Evolutionary conservation across 30 jellyfish, hydroid and myxozoan genomes (phyloP).

Genomic region (Haliclystus octoradiatus): DNA sequence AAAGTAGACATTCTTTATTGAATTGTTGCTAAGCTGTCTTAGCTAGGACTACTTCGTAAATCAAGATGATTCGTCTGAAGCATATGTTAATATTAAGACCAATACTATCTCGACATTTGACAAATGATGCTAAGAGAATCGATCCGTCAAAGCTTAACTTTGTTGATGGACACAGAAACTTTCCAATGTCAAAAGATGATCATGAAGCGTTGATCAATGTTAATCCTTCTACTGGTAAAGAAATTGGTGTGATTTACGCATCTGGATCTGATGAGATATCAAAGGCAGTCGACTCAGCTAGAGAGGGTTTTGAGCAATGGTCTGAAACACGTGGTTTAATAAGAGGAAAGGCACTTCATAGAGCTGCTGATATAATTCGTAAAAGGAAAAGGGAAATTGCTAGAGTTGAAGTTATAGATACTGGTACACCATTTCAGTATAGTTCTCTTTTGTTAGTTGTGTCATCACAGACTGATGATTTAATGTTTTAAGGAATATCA

Average conservation of each 20-base stretch:
- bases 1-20: too few relatives aligned
- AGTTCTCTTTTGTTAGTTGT: not conserved
- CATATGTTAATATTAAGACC: too few relatives aligned
- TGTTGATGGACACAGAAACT: conserved; percentile 52
- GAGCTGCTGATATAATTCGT: conserved; percentile 53
- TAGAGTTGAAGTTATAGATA: conserved; percentile 67
- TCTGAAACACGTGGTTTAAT: conserved; percentile 38
- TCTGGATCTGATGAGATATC: conserved; percentile 64
- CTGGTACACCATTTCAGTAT: conserved; percentile 36
- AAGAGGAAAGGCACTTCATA: conserved; percentile 38
- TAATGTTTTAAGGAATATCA: too few relatives aligned
- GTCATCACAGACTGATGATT: not conserved
- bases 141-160: conserved; percentile 23
- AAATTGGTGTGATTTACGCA: conserved; percentile 41
- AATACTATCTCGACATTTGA: too few relatives aligned
- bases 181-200: conserved; percentile 27
- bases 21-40: too few relatives aligned
- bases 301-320: conserved; percentile 68
- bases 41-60: too few relatives aligned
- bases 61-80: too few relatives aligned
- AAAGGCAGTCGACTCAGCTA: conserved; percentile 69
- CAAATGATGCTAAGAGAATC: too few relatives aligned
- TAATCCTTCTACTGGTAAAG: conserved; percentile 78
- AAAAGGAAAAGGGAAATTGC: conserved; percentile 66
- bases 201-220: conserved; percentile 24